Percentiles rank a stretch among this genome's conserved stretches.
These are phyloP conservation scores for Hycleus phaleratus DNA, from an alignment of 1,140 invertebrate species.

Conservation along the genomic window DNA sequence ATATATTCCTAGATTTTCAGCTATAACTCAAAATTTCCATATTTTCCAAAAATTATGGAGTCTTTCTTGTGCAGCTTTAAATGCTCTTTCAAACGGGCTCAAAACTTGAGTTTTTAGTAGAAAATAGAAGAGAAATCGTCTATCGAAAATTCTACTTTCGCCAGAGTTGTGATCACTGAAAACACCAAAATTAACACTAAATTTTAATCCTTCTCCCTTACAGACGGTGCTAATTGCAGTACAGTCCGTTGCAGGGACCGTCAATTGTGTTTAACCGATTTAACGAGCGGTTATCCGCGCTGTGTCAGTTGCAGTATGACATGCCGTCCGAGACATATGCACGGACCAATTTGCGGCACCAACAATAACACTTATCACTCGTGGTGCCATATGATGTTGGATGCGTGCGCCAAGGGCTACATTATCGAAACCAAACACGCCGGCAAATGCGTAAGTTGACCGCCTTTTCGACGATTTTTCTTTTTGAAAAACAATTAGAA, in stretches of 20 bases:
- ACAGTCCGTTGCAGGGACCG: conserved; percentile 64
- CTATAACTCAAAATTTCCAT: too few species aligned
- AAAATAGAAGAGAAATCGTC: too few species aligned
- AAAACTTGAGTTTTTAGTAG: too few species aligned
- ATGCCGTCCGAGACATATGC: conserved; percentile 46
- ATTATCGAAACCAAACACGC: conserved; percentile 68
- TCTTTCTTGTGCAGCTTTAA: too few species aligned
- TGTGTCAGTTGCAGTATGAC: conserved; percentile 66
- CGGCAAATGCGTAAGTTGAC: conserved; percentile 52
- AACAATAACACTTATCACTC: conserved; percentile 78
- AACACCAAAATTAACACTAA: not conserved
- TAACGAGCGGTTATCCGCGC: conserved; percentile 58
- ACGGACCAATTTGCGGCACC: conserved; percentile 62
- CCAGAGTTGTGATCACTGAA: too few species aligned
- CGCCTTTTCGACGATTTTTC: not conserved
- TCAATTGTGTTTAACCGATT: conserved; percentile 69
- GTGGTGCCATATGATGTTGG: conserved; percentile 81
- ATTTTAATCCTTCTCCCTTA: not conserved
- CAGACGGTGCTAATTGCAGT: conserved; percentile 59
- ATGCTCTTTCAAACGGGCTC: too few species aligned
- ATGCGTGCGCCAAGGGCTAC: conserved; percentile 71
- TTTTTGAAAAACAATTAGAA: not conserved
- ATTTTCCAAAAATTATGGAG: too few species aligned
- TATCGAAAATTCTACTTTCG: too few species aligned
- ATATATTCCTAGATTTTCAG: too few species aligned